Evolutionary conservation across 2,888 invertebrate genomes (phyloP).

Genomic region (Minunthozetes semirufus): DNA sequence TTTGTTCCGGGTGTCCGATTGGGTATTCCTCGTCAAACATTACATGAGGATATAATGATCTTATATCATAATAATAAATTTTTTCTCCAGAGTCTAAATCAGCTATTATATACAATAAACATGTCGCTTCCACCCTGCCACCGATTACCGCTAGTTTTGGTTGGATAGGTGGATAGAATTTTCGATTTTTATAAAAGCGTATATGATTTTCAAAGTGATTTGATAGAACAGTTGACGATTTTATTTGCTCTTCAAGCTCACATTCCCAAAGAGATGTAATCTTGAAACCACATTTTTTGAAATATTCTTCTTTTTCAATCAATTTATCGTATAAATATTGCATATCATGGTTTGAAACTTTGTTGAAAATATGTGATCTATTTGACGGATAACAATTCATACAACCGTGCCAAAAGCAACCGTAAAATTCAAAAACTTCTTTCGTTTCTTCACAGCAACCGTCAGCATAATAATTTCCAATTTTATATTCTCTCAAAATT

Average conservation of each 20-base stretch:
- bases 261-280: not conserved
- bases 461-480: slow-evolving; percentile 39
- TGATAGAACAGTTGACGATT: too few relatives aligned
- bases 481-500: not conserved
- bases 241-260: not conserved
- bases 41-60: slow-evolving; percentile 44
- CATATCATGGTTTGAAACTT: not conserved
- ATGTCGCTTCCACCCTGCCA: slow-evolving; percentile 43
- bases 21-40: slow-evolving; percentile 43
- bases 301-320: not conserved
- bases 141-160: slow-evolving; percentile 45
- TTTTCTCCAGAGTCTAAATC: slow-evolving; percentile 40
- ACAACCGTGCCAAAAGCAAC: slow-evolving; percentile 42
- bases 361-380: too few relatives aligned
- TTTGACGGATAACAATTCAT: slow-evolving; percentile 31
- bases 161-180: slow-evolving; percentile 40
- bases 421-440: slow-evolving; percentile 39
- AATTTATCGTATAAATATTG: not conserved
- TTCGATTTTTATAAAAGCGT: not conserved
- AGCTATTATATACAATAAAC: slow-evolving; percentile 41
- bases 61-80: slow-evolving; percentile 44
- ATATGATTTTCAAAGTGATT: slow-evolving; percentile 29
- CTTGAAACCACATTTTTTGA: not conserved
- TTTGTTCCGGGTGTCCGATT: slow-evolving; percentile 42
- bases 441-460: too few relatives aligned